Evolutionary conservation across 2,113 vertebrate genomes (phyloP).

Genomic region (Gymnobelideus leadbeateri): DNA sequence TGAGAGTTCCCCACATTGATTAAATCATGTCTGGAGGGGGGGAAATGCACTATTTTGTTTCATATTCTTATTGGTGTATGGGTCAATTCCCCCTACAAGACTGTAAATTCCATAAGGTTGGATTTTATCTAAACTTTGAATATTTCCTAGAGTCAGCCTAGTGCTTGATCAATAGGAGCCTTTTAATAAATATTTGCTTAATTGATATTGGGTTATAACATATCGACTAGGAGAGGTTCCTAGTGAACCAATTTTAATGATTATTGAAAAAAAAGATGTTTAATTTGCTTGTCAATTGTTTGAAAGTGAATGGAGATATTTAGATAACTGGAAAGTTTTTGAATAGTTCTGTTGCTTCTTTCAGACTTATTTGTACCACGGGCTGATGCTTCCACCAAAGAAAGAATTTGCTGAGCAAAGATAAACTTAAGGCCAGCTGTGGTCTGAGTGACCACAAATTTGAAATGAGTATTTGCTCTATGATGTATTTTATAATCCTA

Average conservation of each 20-base stretch:
- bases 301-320: background rate
- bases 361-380: background rate
- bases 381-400: background rate
- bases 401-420: background rate
- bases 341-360: background rate
- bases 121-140: background rate
- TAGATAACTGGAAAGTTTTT: background rate
- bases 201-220: background rate
- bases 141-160: background rate
- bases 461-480: background rate
- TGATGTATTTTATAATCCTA: background rate
- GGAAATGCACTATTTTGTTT: background rate
- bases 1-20: background rate
- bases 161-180: background rate
- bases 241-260: background rate
- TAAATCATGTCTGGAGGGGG: background rate
- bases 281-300: background rate
- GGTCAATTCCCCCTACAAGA: background rate
- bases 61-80: background rate
- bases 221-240: background rate
- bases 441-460: background rate
- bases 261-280: background rate
- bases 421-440: background rate
- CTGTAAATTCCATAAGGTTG: background rate
- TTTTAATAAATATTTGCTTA: background rate